Percentiles rank a stretch among this genome's conserved stretches.
Evolutionary conservation across 2,113 vertebrate species (phyloP).

Genomic region (Apaloderma vittatum): DNA sequence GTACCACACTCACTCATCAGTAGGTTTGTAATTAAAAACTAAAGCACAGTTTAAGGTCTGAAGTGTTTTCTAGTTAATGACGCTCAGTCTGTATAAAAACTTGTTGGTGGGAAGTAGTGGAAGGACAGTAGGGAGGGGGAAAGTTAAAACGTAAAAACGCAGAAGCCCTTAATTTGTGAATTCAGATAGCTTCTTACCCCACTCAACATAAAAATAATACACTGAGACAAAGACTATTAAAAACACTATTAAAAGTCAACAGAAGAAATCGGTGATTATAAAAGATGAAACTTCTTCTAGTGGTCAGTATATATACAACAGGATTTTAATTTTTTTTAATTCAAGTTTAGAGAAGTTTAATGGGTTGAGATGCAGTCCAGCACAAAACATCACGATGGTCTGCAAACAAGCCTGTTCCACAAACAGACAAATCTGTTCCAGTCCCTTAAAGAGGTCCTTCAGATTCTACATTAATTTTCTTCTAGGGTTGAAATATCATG

Average conservation of each 20-base stretch:
- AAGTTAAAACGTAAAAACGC: background rate
- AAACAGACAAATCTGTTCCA: background rate
- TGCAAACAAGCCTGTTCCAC: background rate
- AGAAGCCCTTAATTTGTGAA: background rate
- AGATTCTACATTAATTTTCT: background rate
- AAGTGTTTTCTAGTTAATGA: background rate
- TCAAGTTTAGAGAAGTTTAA: background rate
- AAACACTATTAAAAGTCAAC: background rate
- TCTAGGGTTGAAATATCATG: background rate
- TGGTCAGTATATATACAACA: background rate
- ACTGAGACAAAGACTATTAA: background rate
- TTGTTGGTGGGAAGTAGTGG: background rate
- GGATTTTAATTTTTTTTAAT: background rate
- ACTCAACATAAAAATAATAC: background rate
- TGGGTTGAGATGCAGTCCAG: background rate
- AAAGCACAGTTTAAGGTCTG: background rate
- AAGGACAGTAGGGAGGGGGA: background rate
- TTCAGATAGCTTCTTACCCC: background rate
- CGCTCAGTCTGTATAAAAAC: background rate
- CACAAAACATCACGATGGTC: rapidly evolving
- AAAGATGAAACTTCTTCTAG: background rate
- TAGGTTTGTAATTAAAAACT: background rate
- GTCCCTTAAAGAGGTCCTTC: background rate
- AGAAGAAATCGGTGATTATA: background rate
- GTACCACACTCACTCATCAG: background rate